Evolutionary conservation across 2,797 vertebrate genomes (phyloP).

Genomic region (Oreonectes daqikongensis): DNA sequence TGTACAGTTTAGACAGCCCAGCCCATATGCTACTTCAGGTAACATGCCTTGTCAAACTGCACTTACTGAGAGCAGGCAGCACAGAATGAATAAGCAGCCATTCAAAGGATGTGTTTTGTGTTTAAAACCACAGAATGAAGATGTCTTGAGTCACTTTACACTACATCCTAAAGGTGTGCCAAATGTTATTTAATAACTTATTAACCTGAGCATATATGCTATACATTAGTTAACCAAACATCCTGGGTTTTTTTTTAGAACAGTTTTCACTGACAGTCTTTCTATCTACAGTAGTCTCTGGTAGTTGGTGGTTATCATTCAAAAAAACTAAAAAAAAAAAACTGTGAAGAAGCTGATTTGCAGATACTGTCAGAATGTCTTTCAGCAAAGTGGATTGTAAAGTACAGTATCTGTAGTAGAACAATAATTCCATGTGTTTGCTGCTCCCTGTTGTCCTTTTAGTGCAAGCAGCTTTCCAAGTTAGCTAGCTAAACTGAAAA

Average conservation of each 20-base stretch:
- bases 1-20: too few species aligned
- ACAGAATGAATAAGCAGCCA: not conserved
- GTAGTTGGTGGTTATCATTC: not conserved
- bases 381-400: not conserved
- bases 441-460: not conserved
- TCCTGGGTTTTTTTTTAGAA: too few species aligned
- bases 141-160: not conserved
- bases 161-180: not conserved
- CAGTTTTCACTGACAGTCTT: too few species aligned
- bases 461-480: not conserved
- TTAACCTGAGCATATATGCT: not conserved
- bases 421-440: not conserved
- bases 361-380: not conserved
- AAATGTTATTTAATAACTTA: too few species aligned
- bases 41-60: not conserved
- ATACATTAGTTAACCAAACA: not conserved
- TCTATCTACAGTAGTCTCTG: too few species aligned
- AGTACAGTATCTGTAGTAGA: not conserved
- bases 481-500: too few species aligned
- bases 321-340: too few species aligned
- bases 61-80: not conserved
- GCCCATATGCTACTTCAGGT: not conserved
- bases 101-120: not conserved
- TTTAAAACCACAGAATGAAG: not conserved
- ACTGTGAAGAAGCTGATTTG: too few species aligned